Conservation (phyloP, 2,797 vertebrate genomes). For the Pseudochromis fuscus region DNA sequence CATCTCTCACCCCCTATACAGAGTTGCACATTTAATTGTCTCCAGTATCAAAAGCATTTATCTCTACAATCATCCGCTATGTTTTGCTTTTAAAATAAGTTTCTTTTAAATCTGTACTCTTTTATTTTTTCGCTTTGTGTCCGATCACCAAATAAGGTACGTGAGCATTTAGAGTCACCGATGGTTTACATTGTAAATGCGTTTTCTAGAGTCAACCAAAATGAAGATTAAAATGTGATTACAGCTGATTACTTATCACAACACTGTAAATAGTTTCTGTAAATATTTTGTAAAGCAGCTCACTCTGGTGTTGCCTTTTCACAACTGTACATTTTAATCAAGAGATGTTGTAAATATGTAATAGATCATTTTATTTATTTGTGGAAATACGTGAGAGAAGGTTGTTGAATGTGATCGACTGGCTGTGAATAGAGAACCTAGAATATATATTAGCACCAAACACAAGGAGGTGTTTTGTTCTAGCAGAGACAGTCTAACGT, state of each 20-base stretch:
- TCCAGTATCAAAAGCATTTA: slow-evolving; percentile 7
- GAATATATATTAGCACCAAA: background rate
- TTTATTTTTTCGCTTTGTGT: slow-evolving; percentile 17
- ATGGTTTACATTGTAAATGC: slow-evolving; percentile 57
- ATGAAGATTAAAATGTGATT: slow-evolving; percentile 62
- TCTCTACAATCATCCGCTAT: background rate
- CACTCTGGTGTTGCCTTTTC: slow-evolving; percentile 59
- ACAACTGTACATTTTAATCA: slow-evolving; percentile 71
- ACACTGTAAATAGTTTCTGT: slow-evolving; percentile 79
- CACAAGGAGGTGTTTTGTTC: slow-evolving; percentile 1
- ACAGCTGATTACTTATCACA: slow-evolving; percentile 36
- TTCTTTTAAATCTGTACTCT: slow-evolving; percentile 8
- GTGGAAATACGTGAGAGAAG: slow-evolving; percentile 40
- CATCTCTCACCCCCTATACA: background rate
- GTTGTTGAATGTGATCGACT: slow-evolving; percentile 52
- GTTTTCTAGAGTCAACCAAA: slow-evolving; percentile 66
- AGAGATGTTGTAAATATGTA: slow-evolving; percentile 74
- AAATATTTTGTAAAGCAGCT: slow-evolving; percentile 72
- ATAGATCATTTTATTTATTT: slow-evolving; percentile 82
- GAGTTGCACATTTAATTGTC: slow-evolving; percentile 23
- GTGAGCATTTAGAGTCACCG: slow-evolving; percentile 3
- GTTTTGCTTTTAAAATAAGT: background rate
- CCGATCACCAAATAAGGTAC: background rate
- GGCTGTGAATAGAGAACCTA: slow-evolving; percentile 15
- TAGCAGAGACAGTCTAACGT: slow-evolving; percentile 30